Evolutionary conservation across 2,113 vertebrate genomes (phyloP).

Genomic region (Notothenia coriiceps): DNA sequence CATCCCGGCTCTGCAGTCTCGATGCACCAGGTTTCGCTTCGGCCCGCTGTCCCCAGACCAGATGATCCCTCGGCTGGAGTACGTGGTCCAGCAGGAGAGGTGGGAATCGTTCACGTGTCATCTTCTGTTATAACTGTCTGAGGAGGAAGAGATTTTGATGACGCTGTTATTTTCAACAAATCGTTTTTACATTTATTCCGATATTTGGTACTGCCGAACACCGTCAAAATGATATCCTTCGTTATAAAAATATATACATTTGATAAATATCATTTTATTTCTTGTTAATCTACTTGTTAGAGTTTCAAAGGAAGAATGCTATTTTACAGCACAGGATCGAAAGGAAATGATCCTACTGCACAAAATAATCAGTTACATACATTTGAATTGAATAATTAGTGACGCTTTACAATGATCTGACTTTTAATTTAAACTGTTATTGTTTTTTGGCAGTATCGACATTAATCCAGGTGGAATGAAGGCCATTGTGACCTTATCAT

Average conservation of each 20-base stretch:
- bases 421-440: neutral
- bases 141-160: neutral
- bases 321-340: neutral
- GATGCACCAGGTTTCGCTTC: constrained; percentile 96
- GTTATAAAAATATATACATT: too few species aligned
- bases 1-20: constrained; percentile 96
- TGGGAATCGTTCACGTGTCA: constrained; percentile 31
- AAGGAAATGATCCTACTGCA: neutral
- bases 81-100: constrained; percentile 91
- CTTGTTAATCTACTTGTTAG: neutral
- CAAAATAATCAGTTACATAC: neutral
- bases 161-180: too few species aligned
- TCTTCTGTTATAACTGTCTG: neutral
- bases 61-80: constrained; percentile 93
- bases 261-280: too few species aligned
- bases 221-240: too few species aligned
- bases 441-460: constrained; percentile 86
- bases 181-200: too few species aligned
- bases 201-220: too few species aligned
- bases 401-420: neutral
- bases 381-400: neutral
- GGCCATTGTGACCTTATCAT: constrained; percentile 93
- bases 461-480: constrained; percentile 93
- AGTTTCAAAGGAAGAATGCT: neutral
- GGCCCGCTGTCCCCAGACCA: constrained; percentile 92